These are phyloP conservation scores for Varecia variegata DNA, from an alignment of 2,797 vertebrate genomes.

Conservation along the genomic window DNA sequence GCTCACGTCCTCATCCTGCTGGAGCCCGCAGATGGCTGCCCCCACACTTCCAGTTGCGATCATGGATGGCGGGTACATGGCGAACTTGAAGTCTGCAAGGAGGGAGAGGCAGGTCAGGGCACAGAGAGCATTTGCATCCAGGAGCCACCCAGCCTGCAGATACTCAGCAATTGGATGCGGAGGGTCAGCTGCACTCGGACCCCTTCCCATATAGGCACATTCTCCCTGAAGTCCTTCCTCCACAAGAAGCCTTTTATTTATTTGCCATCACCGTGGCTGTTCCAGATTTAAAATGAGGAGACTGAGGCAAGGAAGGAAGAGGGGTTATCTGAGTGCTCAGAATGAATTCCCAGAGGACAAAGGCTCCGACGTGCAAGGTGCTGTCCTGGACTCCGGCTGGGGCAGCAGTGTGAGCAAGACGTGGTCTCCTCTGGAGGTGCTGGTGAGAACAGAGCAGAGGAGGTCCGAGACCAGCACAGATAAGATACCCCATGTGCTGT, in stretches of 20 bases:
- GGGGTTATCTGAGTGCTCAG: neutral
- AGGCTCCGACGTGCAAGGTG: too few relatives aligned
- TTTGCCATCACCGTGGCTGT: neutral
- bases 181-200: accelerated
- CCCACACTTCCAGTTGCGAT: constrained; percentile 97
- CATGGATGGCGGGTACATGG: constrained; percentile 98
- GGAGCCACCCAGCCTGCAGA: constrained; percentile 25
- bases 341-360: neutral
- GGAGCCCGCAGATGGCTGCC: constrained; percentile 95
- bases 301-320: neutral
- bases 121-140: constrained; percentile 80
- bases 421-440: neutral
- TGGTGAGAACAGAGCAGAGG: neutral
- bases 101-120: constrained; percentile 29
- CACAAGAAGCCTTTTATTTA: neutral
- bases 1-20: constrained; percentile 89
- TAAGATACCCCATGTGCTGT: neutral
- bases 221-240: neutral
- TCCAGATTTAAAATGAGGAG: neutral
- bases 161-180: neutral
- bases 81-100: constrained; percentile 94
- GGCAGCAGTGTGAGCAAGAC: neutral
- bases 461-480: too few relatives aligned
- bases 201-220: neutral
- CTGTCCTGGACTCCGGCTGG: neutral